Evolutionary conservation across 2,113 vertebrate species (phyloP).

Genomic region (Talpa occidentalis): DNA sequence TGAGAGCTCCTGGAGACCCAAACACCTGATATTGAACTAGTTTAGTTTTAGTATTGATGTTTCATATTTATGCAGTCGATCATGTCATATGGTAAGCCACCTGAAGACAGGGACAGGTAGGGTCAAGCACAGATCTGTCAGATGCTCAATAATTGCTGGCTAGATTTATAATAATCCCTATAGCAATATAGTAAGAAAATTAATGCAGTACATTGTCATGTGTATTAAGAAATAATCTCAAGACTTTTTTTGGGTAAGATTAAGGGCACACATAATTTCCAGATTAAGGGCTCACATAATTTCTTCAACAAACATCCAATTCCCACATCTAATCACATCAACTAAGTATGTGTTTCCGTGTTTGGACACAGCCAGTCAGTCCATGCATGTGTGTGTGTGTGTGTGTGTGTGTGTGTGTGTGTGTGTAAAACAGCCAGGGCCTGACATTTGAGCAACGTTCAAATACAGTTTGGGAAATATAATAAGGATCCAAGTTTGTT

Average conservation of each 20-base stretch:
- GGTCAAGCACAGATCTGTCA: neutral
- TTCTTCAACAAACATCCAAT: neutral
- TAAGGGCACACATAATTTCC: neutral
- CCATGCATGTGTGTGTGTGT: neutral
- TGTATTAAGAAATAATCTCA: neutral
- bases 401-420: neutral
- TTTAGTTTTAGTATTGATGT: neutral
- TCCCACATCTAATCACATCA: neutral
- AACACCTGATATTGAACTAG: neutral
- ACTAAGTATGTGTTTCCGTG: neutral
- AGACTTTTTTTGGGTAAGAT: neutral
- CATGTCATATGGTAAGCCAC: neutral
- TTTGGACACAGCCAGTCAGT: neutral
- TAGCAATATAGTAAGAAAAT: neutral
- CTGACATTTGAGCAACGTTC: neutral
- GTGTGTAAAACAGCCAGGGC: neutral
- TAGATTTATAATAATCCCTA: neutral
- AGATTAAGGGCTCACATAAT: too few species aligned
- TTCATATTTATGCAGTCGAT: neutral
- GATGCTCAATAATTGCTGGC: neutral
- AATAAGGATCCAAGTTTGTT: neutral
- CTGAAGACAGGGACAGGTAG: neutral
- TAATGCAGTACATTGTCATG: neutral
- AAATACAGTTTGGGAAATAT: conserved; percentile 4
- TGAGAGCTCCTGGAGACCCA: neutral